A percentile compares a stretch with the other conserved stretches of the same genome.
These are phyloP conservation scores for Papilio dardanus DNA, from an alignment of 1,140 invertebrate species.

Conservation along the genomic window DNA sequence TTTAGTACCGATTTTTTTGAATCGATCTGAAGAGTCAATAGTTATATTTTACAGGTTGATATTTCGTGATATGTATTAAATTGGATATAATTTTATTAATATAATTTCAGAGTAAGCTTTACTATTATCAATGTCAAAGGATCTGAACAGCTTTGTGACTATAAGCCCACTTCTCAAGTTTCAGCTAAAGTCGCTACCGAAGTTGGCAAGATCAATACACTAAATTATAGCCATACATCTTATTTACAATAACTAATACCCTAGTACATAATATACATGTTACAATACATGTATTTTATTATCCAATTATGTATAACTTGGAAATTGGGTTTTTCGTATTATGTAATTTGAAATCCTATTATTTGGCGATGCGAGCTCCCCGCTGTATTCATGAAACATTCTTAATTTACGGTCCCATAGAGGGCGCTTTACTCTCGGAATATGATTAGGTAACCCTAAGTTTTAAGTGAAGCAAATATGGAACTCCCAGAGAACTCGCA, in stretches of 20 bases:
- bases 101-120: neutral
- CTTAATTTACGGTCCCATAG: conserved; percentile 30
- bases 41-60: neutral
- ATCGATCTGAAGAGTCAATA: too few relatives aligned
- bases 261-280: neutral
- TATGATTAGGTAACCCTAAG: conserved; percentile 35
- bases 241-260: neutral
- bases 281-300: neutral
- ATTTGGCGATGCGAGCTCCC: conserved; percentile 4
- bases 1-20: too few relatives aligned
- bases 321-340: neutral
- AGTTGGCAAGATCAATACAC: conserved; percentile 7
- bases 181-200: neutral
- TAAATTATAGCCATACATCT: neutral
- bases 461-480: conserved; percentile 38
- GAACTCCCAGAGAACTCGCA: conserved; percentile 26
- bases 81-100: neutral
- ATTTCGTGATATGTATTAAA: neutral
- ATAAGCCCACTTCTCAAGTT: neutral
- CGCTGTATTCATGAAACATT: conserved; percentile 30
- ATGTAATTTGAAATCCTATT: neutral
- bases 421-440: conserved; percentile 14
- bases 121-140: neutral
- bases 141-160: neutral
- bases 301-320: neutral